Base-by-base conservation (phyloP, 2,888 invertebrate genomes). In the Lysandra coridon region DNA sequence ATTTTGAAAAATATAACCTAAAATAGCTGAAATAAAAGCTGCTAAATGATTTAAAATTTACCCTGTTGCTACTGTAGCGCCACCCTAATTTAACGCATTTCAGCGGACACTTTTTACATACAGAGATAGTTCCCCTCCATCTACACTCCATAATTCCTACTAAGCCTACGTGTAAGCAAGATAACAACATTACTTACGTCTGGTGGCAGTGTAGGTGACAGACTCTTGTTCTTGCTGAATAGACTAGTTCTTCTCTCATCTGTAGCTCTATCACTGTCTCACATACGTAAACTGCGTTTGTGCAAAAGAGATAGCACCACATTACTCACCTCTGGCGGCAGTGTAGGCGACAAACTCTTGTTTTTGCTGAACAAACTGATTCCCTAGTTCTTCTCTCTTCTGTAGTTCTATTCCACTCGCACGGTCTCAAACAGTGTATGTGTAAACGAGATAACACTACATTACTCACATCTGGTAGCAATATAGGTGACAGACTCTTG, bases 141-240 rank as follows among this genome's bases (percentile, higher is more conserved):
- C 0, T 23, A 23, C 23, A 23, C 23, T 23, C 23, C 23, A 23
- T 23, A 23, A 23, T 23, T 23, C 23, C 23, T 23, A 23, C 23
- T 23, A 23, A 23, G 23, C 23, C 23, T 23, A 23, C 23, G 23
- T 23, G 0, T 23, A 23, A 23, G 23, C 23, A 23, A 23, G 23
- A 23, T 23, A 23, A 23, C 23, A 23, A 23, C 23, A 23, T 37
- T 4, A 6, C 40, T 40, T 5, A 40, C 40, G 93, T 96, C 96
- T 57, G 96, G 95, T 0, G 96, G 96, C 53, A 95, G 88, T 0
- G 96, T 96, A n/a, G 95, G 96, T 0, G 96, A 96, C 77, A 96
- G 89, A 84, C 96, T 96, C 87, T 96, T 96, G 89, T 96, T 96
- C 88, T 96, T 96, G 83, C 95, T 96, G 88, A 95, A 94, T 87